phyloP scores from a whole-genome alignment of 2,797 vertebrate species.

The Sebastolobus alascanus region DNA sequence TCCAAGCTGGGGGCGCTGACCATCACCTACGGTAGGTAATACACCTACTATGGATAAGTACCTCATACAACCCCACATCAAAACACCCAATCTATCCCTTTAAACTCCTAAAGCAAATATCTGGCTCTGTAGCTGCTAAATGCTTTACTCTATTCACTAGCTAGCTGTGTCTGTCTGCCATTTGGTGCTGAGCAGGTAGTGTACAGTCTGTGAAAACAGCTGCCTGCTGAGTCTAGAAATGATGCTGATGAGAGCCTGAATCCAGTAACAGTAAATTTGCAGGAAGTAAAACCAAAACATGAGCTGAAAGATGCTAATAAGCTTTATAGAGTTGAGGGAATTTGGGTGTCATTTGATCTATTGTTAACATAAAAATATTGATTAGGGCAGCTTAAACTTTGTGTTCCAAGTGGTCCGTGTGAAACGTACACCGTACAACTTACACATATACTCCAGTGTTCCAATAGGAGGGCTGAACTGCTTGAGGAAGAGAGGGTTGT shows the following conservation, averaged over 20 bases:
- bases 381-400: background rate
- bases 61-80: no score
- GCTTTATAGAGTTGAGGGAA: no score
- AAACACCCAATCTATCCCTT: no score
- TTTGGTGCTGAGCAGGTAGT: background rate
- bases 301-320: background rate
- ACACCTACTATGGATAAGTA: no score
- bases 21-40: no score
- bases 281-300: background rate
- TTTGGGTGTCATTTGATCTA: background rate
- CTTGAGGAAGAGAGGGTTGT: constrained; percentile 94
- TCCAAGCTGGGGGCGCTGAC: no score
- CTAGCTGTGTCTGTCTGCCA: no score
- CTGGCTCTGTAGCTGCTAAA: background rate
- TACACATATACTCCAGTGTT: constrained; percentile 97
- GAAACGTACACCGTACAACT: constrained; percentile 59
- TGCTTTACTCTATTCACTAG: background rate
- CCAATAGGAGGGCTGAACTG: constrained; percentile 92
- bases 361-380: background rate
- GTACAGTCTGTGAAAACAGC: background rate
- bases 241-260: background rate
- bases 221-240: background rate
- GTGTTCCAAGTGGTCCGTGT: background rate
- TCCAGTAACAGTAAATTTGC: background rate
- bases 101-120: background rate